Evolutionary conservation across 1,140 invertebrate species (phyloP).

Genomic region (Drosophila santomea): DNA sequence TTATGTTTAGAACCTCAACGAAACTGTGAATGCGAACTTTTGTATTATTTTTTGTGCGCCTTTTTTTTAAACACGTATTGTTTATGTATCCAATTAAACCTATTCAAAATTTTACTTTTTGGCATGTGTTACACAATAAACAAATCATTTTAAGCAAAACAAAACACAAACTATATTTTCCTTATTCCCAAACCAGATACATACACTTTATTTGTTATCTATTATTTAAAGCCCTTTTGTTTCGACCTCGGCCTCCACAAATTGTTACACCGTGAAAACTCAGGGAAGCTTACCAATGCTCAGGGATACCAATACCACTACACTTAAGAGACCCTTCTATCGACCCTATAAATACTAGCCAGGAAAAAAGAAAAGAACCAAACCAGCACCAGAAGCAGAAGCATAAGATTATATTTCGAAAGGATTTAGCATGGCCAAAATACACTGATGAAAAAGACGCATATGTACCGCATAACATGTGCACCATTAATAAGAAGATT

Average conservation of each 20-base stretch:
- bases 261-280: constrained; percentile 6
- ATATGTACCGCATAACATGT: constrained; percentile 8
- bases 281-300: constrained; percentile 26
- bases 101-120: constrained; percentile 73
- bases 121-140: constrained; percentile 41
- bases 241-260: neutral
- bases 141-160: constrained; percentile 46
- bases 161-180: constrained; percentile 15
- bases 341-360: neutral
- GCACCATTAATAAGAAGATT: constrained; percentile 44
- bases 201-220: constrained; percentile 9
- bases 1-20: constrained; percentile 69
- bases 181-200: constrained; percentile 6
- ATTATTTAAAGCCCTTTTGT: constrained; percentile 2
- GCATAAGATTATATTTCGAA: neutral
- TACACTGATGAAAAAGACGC: constrained; percentile 17
- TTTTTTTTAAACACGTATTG: constrained; percentile 49
- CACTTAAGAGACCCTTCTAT: neutral
- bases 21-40: constrained; percentile 76
- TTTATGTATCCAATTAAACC: constrained; percentile 56
- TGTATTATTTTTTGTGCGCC: constrained; percentile 79
- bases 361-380: neutral
- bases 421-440: constrained; percentile 44
- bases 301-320: constrained; percentile 5
- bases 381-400: neutral